phyloP scores from a whole-genome alignment of 1,140 invertebrate species.

The Penaeus japonicus region DNA sequence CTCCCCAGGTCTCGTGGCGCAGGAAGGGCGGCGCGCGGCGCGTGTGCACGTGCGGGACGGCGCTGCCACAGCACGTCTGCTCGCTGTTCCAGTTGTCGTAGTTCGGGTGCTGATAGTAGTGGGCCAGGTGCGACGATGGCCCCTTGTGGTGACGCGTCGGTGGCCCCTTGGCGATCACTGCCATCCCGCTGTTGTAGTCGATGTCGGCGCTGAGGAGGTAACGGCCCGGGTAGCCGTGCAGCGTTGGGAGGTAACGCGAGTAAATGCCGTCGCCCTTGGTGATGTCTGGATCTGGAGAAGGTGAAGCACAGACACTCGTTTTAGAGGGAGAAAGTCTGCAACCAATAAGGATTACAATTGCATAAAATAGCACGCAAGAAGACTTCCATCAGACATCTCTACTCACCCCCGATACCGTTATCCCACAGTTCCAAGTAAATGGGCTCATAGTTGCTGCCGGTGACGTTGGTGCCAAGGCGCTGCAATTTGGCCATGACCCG shows the following conservation, averaged over 20 bases:
- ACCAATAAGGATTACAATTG: too few species aligned
- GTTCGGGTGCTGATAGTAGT: constrained; percentile 47
- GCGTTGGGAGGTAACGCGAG: constrained; percentile 70
- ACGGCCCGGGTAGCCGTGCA: constrained; percentile 57
- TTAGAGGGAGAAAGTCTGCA: not conserved
- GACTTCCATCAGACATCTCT: too few species aligned
- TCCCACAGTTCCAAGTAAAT: constrained; percentile 68
- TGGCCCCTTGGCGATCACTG: constrained; percentile 49
- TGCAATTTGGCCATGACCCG: constrained; percentile 65
- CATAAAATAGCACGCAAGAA: too few species aligned
- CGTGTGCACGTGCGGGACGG: constrained; percentile 45
- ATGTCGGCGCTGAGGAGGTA: constrained; percentile 55
- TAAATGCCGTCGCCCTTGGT: constrained; percentile 74
- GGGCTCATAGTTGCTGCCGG: constrained; percentile 62
- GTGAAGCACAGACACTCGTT: not conserved
- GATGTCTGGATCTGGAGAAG: constrained; percentile 68
- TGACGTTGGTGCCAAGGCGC: constrained; percentile 51
- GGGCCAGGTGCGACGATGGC: constrained; percentile 28
- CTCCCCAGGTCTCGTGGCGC: constrained; percentile 51
- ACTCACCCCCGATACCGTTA: constrained; percentile 68
- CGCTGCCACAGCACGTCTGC: constrained; percentile 56
- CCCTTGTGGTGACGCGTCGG: constrained; percentile 56
- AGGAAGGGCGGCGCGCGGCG: constrained; percentile 54
- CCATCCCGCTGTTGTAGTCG: constrained; percentile 58
- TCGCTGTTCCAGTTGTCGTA: constrained; percentile 32